Evolutionary conservation across 2,113 vertebrate genomes (phyloP).

Genomic region (Xiphorhynchus elegans): DNA sequence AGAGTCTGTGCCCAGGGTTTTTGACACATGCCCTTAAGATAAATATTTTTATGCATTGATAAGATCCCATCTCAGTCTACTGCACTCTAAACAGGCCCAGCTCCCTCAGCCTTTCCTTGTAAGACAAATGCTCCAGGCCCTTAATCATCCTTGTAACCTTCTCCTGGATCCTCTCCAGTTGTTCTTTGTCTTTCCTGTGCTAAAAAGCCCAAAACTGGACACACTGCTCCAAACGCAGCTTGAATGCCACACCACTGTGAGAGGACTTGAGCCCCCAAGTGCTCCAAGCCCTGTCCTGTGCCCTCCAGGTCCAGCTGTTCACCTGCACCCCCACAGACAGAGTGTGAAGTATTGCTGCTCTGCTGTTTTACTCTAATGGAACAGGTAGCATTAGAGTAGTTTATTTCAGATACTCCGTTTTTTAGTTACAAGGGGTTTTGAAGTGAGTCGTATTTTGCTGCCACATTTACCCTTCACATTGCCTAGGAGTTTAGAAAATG

Average conservation of each 20-base stretch:
- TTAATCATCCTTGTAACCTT: too few relatives aligned
- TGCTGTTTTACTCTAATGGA: neutral
- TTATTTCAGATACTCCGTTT: neutral
- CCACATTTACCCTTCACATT: neutral
- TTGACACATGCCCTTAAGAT: neutral
- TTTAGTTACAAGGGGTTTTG: neutral
- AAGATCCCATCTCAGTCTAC: neutral
- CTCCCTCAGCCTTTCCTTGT: neutral
- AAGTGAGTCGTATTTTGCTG: neutral
- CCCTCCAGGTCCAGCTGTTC: neutral
- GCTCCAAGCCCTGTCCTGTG: neutral
- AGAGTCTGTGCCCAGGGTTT: neutral
- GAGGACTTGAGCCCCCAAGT: neutral
- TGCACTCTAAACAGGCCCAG: neutral
- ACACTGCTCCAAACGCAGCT: neutral
- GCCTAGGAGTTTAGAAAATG: neutral
- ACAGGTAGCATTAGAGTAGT: neutral
- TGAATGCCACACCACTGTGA: neutral
- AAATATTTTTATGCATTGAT: neutral
- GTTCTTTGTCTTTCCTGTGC: neutral
- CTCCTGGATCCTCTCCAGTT: neutral
- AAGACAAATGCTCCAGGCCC: neutral
- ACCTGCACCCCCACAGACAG: neutral
- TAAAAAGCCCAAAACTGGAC: neutral
- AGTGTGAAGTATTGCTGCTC: neutral